phyloP scores from a whole-genome alignment of 2,888 invertebrate species.

The Polydesmus complanatus region DNA sequence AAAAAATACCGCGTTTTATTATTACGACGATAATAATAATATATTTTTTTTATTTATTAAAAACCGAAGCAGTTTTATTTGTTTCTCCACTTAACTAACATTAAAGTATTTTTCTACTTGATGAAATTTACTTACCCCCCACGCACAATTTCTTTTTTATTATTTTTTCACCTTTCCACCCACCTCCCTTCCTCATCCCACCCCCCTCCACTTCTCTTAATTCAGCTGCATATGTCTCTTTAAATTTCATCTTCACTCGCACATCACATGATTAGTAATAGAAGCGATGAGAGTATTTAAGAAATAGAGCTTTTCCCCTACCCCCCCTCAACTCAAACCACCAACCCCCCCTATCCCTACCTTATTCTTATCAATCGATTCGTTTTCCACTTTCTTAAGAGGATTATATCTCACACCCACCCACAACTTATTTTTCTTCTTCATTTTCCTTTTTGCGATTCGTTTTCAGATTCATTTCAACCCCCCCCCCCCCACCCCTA shows the following conservation, averaged over 20 bases:
- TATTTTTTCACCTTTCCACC: neutral
- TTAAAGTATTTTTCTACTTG: neutral
- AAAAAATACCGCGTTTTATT: too few species aligned
- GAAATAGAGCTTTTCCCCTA: neutral
- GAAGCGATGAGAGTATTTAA: neutral
- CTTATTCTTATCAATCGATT: neutral
- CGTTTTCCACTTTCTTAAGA: neutral
- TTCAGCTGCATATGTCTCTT: neutral
- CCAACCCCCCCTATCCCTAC: too few species aligned
- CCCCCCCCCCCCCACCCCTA: too few species aligned
- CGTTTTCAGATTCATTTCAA: neutral
- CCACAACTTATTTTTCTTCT: neutral
- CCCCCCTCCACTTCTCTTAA: neutral
- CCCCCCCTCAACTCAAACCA: neutral
- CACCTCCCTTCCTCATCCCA: neutral
- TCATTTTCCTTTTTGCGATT: neutral
- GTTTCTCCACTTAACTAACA: neutral
- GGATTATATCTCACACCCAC: neutral
- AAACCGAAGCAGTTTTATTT: neutral
- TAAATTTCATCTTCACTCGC: neutral
- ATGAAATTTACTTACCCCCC: neutral
- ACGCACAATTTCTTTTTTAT: neutral
- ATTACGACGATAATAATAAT: too few species aligned
- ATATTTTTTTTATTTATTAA: too few species aligned
- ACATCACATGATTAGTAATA: neutral